These are phyloP conservation scores for Micrastur ruficollis DNA, from an alignment of 2,797 vertebrate genomes.

Conservation along the genomic window DNA sequence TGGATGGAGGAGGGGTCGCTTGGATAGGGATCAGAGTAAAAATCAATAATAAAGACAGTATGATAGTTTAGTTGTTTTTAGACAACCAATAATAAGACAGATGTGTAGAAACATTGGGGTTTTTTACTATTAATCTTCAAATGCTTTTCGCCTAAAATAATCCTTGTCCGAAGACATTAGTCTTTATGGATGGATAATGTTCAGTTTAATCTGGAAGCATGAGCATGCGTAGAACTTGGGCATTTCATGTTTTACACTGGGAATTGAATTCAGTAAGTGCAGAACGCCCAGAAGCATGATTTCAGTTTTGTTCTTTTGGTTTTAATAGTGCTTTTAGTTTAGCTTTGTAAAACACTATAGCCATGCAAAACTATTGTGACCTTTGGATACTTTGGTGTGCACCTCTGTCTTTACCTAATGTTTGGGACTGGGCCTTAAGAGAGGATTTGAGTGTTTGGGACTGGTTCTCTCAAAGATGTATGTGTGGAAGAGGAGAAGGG, in stretches of 20 bases:
- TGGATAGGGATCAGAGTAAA: neutral
- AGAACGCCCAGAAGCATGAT: neutral
- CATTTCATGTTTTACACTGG: neutral
- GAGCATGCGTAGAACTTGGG: neutral
- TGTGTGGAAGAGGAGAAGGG: neutral
- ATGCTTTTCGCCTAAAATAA: neutral
- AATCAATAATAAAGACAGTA: neutral
- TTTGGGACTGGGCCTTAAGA: neutral
- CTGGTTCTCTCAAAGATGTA: neutral
- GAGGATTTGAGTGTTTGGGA: neutral
- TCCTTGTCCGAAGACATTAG: neutral
- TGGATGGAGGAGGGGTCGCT: neutral
- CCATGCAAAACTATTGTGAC: neutral
- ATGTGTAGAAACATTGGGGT: accelerated
- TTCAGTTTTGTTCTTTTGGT: neutral
- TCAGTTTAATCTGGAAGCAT: neutral
- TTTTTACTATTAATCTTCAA: neutral
- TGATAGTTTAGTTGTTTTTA: neutral
- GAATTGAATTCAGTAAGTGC: neutral
- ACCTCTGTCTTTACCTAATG: neutral
- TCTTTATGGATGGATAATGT: neutral
- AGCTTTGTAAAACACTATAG: neutral
- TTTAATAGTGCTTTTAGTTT: neutral
- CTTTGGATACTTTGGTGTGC: neutral
- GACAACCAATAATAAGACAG: neutral